A percentile compares a stretch with the other conserved stretches of the same genome.
These are phyloP conservation scores for Lytechinus pictus DNA, from an alignment of 35 echinoderm and acorn worm species.

Conservation along the genomic window DNA sequence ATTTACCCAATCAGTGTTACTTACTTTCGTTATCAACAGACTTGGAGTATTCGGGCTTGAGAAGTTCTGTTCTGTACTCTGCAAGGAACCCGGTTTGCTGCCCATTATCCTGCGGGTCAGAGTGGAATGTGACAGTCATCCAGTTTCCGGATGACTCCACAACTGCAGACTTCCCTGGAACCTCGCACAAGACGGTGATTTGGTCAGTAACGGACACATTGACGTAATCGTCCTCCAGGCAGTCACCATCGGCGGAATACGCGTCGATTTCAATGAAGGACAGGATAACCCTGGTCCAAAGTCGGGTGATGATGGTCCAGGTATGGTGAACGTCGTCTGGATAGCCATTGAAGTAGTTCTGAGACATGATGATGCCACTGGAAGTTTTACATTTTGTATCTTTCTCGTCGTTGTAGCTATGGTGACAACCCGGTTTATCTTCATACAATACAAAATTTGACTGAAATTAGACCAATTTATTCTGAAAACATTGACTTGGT, in stretches of 20 bases:
- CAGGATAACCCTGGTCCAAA: background rate
- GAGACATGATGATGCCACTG: background rate
- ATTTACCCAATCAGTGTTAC: background rate
- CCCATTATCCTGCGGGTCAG: background rate
- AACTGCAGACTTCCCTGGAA: too few relatives aligned
- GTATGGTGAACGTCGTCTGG: background rate
- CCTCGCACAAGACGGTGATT: background rate
- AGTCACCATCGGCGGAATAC: background rate
- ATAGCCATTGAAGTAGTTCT: constrained; percentile 30
- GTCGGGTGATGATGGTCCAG: background rate
- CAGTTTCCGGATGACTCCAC: background rate
- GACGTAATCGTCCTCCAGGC: constrained; percentile 11
- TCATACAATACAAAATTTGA: background rate
- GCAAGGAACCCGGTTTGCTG: background rate
- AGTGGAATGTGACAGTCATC: constrained; percentile 3
- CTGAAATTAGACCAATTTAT: background rate
- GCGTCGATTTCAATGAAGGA: constrained; percentile 1
- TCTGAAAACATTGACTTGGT: too few relatives aligned
- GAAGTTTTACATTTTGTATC: background rate
- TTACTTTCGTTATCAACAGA: background rate
- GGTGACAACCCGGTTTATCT: constrained; percentile 28
- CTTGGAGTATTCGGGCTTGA: background rate
- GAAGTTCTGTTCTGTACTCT: background rate
- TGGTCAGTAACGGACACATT: background rate
- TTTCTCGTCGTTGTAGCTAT: background rate